These are phyloP conservation scores for Gobio occitaniae DNA, from an alignment of 2,797 vertebrate genomes.

Conservation along the genomic window DNA sequence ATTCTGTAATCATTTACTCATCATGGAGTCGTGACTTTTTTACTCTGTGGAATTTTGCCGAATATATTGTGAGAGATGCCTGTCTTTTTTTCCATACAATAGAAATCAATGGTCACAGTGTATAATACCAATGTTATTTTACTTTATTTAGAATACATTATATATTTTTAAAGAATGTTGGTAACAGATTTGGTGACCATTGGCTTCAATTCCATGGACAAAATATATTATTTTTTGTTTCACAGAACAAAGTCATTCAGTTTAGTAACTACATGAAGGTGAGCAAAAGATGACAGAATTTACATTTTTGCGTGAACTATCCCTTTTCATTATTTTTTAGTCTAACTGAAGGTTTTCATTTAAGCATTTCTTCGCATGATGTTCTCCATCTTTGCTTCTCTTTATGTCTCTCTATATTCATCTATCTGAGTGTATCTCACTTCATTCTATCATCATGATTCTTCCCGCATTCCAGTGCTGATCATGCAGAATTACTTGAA, in stretches of 20 bases:
- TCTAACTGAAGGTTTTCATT: neutral
- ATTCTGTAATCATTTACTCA: neutral
- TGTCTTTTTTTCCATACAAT: no score
- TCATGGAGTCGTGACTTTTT: neutral
- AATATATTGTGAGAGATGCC: neutral
- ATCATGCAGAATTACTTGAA: slow-evolving; percentile 20
- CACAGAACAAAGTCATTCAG: neutral
- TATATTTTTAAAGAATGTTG: neutral
- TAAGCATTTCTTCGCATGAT: neutral
- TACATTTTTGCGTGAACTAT: no score
- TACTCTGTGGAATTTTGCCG: neutral
- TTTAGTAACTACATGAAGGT: neutral
- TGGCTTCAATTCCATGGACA: neutral
- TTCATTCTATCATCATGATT: neutral
- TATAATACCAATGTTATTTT: no score
- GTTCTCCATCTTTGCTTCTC: neutral
- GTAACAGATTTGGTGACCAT: neutral
- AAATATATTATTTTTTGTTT: neutral
- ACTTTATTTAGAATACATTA: neutral
- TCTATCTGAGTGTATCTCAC: neutral
- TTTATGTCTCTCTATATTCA: neutral
- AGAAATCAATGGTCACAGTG: no score
- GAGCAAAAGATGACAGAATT: no score
- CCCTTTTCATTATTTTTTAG: neutral
- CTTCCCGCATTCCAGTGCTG: neutral